phyloP scores from a whole-genome alignment of 2,113 vertebrate genomes.

The Catharus minimus region DNA sequence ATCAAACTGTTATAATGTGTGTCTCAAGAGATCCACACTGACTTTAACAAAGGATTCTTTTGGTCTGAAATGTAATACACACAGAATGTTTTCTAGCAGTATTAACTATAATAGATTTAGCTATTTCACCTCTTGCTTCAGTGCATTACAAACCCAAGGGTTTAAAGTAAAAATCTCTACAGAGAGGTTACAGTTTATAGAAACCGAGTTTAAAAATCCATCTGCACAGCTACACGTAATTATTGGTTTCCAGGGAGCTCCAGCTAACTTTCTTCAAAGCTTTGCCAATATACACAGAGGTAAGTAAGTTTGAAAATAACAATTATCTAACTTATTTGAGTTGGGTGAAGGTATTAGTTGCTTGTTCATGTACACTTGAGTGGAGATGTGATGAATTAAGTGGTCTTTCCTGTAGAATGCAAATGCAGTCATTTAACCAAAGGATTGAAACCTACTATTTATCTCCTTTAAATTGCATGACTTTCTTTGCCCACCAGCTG shows the following conservation, averaged over 20 bases:
- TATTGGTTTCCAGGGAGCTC: conserved; percentile 29
- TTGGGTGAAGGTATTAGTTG: neutral
- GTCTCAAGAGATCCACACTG: neutral
- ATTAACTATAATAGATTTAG: conserved; percentile 13
- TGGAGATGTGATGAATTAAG: conserved; percentile 21
- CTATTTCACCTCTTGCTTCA: conserved; percentile 21
- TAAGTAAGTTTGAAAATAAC: conserved; percentile 52
- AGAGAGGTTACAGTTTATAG: conserved; percentile 11
- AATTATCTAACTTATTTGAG: conserved; percentile 13
- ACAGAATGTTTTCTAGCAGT: neutral
- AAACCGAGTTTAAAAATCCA: conserved; percentile 9
- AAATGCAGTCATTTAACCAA: neutral
- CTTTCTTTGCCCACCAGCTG: neutral
- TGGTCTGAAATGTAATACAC: neutral
- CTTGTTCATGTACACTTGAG: neutral
- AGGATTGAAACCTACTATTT: neutral
- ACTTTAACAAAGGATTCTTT: conserved; percentile 19
- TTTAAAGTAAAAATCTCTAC: conserved; percentile 33
- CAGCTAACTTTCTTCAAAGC: conserved; percentile 40
- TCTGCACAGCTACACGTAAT: neutral
- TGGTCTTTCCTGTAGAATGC: neutral
- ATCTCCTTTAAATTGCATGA: neutral
- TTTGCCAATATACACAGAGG: conserved; percentile 47
- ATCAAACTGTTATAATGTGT: conserved; percentile 12
- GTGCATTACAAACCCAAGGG: neutral